Conservation (phyloP, 64 coral and sea anemone genomes). For the Catalaphyllia jardinei region DNA sequence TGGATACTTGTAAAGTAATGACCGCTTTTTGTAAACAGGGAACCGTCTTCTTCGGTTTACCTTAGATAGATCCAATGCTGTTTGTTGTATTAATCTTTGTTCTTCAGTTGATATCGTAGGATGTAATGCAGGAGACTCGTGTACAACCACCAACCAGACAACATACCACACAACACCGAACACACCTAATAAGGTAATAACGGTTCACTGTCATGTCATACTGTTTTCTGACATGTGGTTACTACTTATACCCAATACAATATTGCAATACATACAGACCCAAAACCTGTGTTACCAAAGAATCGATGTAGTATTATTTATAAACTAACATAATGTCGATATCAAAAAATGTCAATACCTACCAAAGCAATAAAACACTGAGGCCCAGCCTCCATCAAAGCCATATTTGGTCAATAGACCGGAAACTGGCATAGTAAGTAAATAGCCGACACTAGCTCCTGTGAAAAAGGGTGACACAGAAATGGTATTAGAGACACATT, state of each 20-base stretch:
- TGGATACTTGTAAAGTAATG: too few relatives aligned
- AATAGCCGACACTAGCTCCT: constrained; percentile 76
- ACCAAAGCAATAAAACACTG: constrained; percentile 94
- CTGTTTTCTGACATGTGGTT: neutral
- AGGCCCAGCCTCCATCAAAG: constrained; percentile 90
- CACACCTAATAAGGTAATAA: constrained; percentile 50
- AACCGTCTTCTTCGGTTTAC: neutral
- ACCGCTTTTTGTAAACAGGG: too few relatives aligned
- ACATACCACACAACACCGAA: constrained; percentile 84
- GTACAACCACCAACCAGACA: constrained; percentile 61
- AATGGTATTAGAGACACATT: neutral
- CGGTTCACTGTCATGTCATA: neutral
- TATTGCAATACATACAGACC: too few relatives aligned
- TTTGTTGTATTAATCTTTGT: constrained; percentile 42
- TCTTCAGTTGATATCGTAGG: constrained; percentile 75
- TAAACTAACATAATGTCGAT: too few relatives aligned
- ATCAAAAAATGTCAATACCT: neutral
- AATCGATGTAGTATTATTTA: too few relatives aligned
- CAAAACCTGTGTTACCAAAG: too few relatives aligned
- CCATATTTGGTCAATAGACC: constrained; percentile 90
- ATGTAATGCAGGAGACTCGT: constrained; percentile 46
- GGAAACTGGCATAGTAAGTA: constrained; percentile 84
- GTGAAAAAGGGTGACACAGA: neutral
- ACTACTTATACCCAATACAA: too few relatives aligned
- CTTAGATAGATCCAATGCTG: constrained; percentile 46